Evolutionary conservation across 2,888 invertebrate genomes (phyloP), one percentile per base, ranked within the genome.

Genomic region (Alcis repandata): DNA sequence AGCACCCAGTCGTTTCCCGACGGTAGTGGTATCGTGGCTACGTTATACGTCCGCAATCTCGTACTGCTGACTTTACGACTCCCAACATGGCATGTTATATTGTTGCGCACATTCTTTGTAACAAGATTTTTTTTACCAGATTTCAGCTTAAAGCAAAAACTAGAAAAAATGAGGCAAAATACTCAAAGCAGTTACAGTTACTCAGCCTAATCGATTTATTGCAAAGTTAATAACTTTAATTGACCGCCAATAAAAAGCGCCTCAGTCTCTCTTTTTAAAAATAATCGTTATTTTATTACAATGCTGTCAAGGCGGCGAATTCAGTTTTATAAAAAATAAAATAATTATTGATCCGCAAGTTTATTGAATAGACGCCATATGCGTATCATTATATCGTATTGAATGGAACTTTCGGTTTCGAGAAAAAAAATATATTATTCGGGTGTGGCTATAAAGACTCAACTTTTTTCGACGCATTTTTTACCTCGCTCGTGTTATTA

Each of bases 341-440:
- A 77, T 75, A 78, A 83, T 80, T 77, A 79, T 78, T 73, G 75
- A 78, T 73, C 77, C 76, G 67, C 77, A 72, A 52, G 67, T 78
- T 80, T 78, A 83, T 85, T 85, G 80, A 80, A 83, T 80, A 78
- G 76, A 75, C 73, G 65, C 85, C 90, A 91, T 88, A 89, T 90
- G 91, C 79, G 71, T 77, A 77, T 83, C 77, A 86, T 90, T 89
- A 87, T 83, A 70, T 74, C 59, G 70, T 67, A 68, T 72, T 85
- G 82, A 87, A 87, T 82, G 72, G 74, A 77, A 77, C 78, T 79
- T 86, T 83, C 78, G 74, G 78, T 85, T 85, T 85, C 82, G 79
- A 79, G 67, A 77, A 80, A 79, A 77, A 87, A 87, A 87, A 86
- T 85, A 80, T 87, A 87, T 89, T 85, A 85, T 85, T 82, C 77